Base-by-base conservation (phyloP, 1,140 invertebrate genomes). In the Globodera ellingtonae region DNA sequence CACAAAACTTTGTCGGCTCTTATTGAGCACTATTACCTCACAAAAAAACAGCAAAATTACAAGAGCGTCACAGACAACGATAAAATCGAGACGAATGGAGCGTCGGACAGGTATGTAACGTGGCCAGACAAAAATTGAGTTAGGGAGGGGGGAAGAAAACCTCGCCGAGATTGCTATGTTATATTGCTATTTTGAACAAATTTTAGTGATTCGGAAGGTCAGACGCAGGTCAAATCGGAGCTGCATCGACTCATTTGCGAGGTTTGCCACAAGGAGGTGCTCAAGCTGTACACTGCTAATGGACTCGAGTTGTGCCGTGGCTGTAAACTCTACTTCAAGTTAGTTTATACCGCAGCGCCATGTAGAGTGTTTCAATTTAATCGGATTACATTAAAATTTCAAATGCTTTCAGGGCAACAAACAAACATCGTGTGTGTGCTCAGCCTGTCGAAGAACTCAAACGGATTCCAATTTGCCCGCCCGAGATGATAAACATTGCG, bases 21-120 rank as follows among this genome's bases (percentile, higher is more conserved):
- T 24, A 71, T 82, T 10, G 67, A 82, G n/a, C 81, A 82, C 10
- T 82, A 82, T 47, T 82, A 82, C 65, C 81, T 75, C 15, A 83
- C 81, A 21, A 82, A 82, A 83, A 82, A 82, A 35, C 59, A 65
- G 5, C 81, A 82, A 71, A 65, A 82, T n/a, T 82, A 75, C 56
- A 71, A 77, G 35, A 83, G 81, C 46, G 56, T 52, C 50, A 35
- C 4, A 13, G 75, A 81, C 21, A 81, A 65, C n/a, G 76, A 79
- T 9, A 48, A 15, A 0, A 44, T 35, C 9, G 65, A 82, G 50
- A 50, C 35, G n/a, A 62, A 59, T 48, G 24, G 24, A 70, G n/a
- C 9, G 3, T 70, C 67, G 21, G 67, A 70, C 21, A 70, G 67
- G 67, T 70, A 35, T 2, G 24, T 7, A 9, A 70, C 21, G 24